These are phyloP conservation scores for Lerista edwardsae DNA, from an alignment of 2,797 vertebrate species.

Conservation along the genomic window DNA sequence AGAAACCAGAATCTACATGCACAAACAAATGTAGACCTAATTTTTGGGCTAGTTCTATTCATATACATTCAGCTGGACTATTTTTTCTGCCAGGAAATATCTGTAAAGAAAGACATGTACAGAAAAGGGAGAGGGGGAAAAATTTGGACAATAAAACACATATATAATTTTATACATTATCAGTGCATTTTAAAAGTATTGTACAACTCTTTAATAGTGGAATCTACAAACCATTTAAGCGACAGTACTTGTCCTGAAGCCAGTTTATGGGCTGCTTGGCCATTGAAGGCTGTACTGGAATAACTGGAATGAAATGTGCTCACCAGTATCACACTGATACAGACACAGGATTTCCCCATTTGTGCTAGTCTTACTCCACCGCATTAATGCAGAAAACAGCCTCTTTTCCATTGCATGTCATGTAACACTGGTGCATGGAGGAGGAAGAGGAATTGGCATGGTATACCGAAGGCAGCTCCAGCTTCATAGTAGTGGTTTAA, in stretches of 20 bases:
- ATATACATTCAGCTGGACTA: not conserved
- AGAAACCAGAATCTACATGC: not conserved
- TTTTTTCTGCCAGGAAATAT: conserved; percentile 34
- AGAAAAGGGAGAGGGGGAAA: conserved; percentile 55
- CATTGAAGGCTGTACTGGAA: not conserved
- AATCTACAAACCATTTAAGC: conserved; percentile 13
- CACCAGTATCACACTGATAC: not conserved
- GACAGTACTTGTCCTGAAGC: not conserved
- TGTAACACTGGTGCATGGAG: not conserved
- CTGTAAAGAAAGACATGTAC: conserved; percentile 49
- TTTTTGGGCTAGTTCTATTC: conserved; percentile 21
- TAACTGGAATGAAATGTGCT: not conserved
- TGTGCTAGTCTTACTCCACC: not conserved
- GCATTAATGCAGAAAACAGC: not conserved
- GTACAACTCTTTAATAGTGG: conserved; percentile 33
- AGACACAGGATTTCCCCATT: not conserved
- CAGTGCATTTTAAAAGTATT: conserved; percentile 70
- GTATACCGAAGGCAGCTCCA: no score
- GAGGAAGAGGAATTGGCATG: not conserved
- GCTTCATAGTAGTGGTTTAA: no score
- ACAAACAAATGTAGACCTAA: not conserved
- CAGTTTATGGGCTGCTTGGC: not conserved
- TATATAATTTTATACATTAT: conserved; percentile 62
- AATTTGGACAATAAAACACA: conserved; percentile 53
- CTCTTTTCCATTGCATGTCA: not conserved